Evolutionary conservation across 1,140 invertebrate genomes (phyloP), one percentile per base, ranked within the genome.

Genomic region (Pararge aegeria): DNA sequence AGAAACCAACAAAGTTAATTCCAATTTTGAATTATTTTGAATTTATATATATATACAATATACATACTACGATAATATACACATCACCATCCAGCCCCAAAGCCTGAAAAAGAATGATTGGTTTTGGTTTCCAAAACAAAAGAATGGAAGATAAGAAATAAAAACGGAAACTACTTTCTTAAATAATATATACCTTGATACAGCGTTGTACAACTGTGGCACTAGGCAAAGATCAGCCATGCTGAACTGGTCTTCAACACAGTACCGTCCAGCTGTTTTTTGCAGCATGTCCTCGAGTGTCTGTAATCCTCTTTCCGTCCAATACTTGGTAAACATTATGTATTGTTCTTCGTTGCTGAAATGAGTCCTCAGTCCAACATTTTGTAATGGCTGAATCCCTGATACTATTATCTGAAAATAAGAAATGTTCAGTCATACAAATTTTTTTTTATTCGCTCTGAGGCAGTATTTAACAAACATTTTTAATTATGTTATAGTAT

Each of bases 351-450:
- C 94, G 18, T 93, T 92, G 24, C 92, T 91, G 34, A 95, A 93
- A 60, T 94, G 92, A 51, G 94, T 92, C 59, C 95, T 94, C 21
- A 98, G 76, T 27, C 98, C 96, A 38, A 93, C 90, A 90, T 99
- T 99, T 87, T 99, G 98, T 27, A 99, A 84, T 0, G 98, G 98
- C 88, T 99, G 97, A 78, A 98, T 98, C 40, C 97, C 97, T 18
- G 95, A 95, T 24, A 94, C 95, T 61, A 99, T 96, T 0, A 95
- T 91, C 90, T 93, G 93, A 93, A 68, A 96, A 92, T 75, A 94
- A 93, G 69, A 95, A 90, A 6, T 42, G 12, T 5, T 42, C 13
- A 42, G 38, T 42, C 2, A 24, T 24, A 7, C 24, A n/a, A n/a
- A n/a, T n/a, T n/a, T n/a, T n/a, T n/a, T n/a, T n/a, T n/a, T 24